A percentile compares a stretch with the other conserved stretches of the same genome.
Conservation (phyloP, 1,140 invertebrate species). For the Ostrea edulis region DNA sequence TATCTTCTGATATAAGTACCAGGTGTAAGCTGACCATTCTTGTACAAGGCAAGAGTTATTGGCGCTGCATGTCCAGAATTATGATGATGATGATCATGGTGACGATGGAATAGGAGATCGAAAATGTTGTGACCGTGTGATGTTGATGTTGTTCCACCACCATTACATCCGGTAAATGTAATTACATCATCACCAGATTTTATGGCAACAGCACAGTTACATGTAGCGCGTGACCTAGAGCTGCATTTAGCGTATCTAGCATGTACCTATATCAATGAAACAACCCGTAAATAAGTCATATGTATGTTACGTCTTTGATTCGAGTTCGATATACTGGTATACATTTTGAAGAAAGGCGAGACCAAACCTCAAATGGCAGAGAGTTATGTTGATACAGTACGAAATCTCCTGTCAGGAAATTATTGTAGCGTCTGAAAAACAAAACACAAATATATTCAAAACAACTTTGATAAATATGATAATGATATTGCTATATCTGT, state of each 20-base stretch:
- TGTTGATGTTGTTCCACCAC: constrained; percentile 45
- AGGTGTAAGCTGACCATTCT: constrained; percentile 69
- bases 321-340: neutral
- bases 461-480: too few species aligned
- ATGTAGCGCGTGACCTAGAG: constrained; percentile 61
- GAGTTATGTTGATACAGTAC: constrained; percentile 69
- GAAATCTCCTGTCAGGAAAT: constrained; percentile 72
- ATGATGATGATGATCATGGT: constrained; percentile 35
- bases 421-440: constrained; percentile 70
- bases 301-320: neutral
- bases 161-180: constrained; percentile 66
- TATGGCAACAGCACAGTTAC: constrained; percentile 77
- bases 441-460: too few species aligned
- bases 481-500: too few species aligned
- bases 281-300: neutral
- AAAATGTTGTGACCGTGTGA: constrained; percentile 54
- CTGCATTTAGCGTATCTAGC: constrained; percentile 62
- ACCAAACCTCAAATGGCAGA: constrained; percentile 65
- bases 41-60: constrained; percentile 67
- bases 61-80: constrained; percentile 40
- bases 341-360: neutral
- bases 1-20: constrained; percentile 66
- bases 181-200: constrained; percentile 78
- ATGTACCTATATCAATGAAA: constrained; percentile 58
- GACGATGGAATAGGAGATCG: constrained; percentile 49